These are phyloP conservation scores for Heterohyrax brucei DNA, from an alignment of 2,797 vertebrate species.

Conservation along the genomic window DNA sequence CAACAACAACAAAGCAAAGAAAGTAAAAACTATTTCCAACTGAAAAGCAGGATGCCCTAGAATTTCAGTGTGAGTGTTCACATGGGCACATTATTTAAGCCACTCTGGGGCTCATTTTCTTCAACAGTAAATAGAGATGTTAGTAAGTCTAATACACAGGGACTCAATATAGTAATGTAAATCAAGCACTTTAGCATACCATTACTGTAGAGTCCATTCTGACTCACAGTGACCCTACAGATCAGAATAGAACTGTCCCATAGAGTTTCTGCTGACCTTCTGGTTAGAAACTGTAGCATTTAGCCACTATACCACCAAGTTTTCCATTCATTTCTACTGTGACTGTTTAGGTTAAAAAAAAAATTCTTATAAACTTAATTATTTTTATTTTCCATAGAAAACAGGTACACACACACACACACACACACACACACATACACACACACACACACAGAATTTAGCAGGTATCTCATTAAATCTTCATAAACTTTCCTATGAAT, in stretches of 20 bases:
- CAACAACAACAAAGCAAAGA: not conserved
- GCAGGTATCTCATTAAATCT: not conserved
- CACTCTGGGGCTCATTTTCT: not conserved
- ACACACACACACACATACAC: not conserved
- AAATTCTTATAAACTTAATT: not conserved
- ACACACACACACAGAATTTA: not conserved
- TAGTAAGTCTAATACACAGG: not conserved
- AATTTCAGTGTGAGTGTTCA: not conserved
- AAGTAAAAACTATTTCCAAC: not conserved
- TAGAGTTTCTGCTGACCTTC: no score
- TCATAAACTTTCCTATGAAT: not conserved
- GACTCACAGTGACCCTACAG: no score
- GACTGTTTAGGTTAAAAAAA: not conserved
- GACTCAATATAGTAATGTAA: not conserved
- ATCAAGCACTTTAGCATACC: slow-evolving; percentile 16
- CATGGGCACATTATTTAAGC: not conserved
- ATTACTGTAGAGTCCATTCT: no score
- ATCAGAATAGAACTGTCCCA: no score
- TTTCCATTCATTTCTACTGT: slow-evolving; percentile 21
- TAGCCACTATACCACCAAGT: no score
- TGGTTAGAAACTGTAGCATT: no score
- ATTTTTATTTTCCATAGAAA: not conserved
- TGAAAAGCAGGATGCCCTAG: not conserved
- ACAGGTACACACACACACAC: not conserved
- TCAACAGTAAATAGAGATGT: not conserved